Percentiles rank a stretch among this genome's conserved stretches.
Conservation (phyloP, 2,797 vertebrate genomes). For the Graptemys geographica region DNA sequence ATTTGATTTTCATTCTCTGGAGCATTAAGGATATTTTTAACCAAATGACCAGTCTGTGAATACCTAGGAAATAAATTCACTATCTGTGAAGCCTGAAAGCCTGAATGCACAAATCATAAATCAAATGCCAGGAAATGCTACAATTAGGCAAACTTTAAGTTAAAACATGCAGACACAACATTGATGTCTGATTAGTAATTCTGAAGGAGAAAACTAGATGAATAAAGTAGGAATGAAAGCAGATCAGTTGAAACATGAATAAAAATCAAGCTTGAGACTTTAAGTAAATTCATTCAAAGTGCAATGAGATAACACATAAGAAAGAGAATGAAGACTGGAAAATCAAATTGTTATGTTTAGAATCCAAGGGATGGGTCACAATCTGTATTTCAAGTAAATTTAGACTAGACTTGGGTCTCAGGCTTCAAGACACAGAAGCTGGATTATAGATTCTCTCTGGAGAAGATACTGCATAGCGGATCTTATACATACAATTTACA, state of each 20-base stretch:
- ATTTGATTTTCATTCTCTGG: conserved; percentile 58
- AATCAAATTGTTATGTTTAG: not conserved
- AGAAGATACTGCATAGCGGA: not conserved
- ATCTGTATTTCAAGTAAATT: not conserved
- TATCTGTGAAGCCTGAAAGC: conserved; percentile 39
- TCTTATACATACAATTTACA: conserved; percentile 20
- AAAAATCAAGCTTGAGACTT: not conserved
- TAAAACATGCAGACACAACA: not conserved
- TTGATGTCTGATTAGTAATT: conserved; percentile 39
- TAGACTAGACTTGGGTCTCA: not conserved
- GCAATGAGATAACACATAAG: not conserved
- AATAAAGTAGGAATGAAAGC: conserved; percentile 2
- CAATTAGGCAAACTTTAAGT: conserved; percentile 15
- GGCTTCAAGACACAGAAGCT: not conserved
- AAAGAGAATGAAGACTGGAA: not conserved
- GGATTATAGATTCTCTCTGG: conserved; percentile 19
- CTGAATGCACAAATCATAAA: conserved; percentile 53
- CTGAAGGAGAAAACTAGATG: conserved; percentile 7
- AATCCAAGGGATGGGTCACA: not conserved
- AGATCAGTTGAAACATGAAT: conserved; percentile 14
- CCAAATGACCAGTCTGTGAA: conserved; percentile 42
- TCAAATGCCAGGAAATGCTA: conserved; percentile 48
- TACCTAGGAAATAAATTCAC: conserved; percentile 51
- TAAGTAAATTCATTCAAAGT: conserved; percentile 35
- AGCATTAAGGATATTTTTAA: conserved; percentile 49